Conservation (phyloP, 2,888 invertebrate species). For the Drosophila cracens region DNA sequence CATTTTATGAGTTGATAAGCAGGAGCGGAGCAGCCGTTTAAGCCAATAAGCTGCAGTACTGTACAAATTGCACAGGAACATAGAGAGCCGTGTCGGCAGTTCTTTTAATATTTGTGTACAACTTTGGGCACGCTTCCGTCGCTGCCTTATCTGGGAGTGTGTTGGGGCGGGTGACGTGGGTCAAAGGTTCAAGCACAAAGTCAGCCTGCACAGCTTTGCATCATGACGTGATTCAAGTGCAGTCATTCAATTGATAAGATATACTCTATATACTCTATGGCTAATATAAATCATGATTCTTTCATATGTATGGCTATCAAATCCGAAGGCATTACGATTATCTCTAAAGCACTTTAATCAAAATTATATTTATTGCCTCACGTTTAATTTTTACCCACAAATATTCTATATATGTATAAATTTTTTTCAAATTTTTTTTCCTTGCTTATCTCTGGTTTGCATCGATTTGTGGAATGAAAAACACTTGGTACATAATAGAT, state of each 20-base stretch:
- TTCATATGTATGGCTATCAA: constrained; percentile 33
- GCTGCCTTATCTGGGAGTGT: constrained; percentile 24
- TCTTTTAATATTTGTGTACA: constrained; percentile 55
- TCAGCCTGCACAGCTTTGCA: constrained; percentile 2
- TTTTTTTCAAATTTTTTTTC: background rate
- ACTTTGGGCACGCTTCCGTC: constrained; percentile 46
- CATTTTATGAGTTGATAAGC: constrained; percentile 66
- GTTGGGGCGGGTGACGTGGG: constrained; percentile 3
- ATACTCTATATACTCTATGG: constrained; percentile 9
- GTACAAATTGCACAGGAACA: background rate
- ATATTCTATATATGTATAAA: background rate
- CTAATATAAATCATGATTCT: constrained; percentile 63
- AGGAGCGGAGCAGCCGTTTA: constrained; percentile 43
- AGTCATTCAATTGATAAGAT: constrained; percentile 53
- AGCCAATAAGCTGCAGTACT: constrained; percentile 49
- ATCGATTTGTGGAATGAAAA: constrained; percentile 18
- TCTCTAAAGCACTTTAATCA: constrained; percentile 31
- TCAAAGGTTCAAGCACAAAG: constrained; percentile 48
- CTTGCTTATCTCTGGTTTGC: constrained; percentile 13
- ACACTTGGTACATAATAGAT: background rate
- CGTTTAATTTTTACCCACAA: constrained; percentile 1
- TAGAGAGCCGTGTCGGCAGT: constrained; percentile 36
- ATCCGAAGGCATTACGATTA: constrained; percentile 35
- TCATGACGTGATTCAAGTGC: constrained; percentile 26
- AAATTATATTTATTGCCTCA: constrained; percentile 9